Conservation (phyloP, 2,888 invertebrate species). For the Marasmarcha lunaedactyla region DNA sequence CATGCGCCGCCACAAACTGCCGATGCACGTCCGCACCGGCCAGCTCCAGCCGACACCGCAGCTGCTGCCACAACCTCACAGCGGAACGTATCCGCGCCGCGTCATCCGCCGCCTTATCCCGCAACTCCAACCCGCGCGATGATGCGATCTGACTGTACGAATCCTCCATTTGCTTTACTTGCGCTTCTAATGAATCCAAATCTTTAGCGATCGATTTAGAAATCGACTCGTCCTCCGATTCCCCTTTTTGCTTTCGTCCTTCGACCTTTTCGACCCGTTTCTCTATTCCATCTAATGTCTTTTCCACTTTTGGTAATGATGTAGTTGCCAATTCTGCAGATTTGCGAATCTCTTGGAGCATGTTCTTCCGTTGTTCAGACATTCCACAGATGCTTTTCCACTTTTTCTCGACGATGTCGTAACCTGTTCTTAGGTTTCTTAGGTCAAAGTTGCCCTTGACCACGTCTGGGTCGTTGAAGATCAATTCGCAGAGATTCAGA, state of each 20-base stretch:
- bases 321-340: conserved; percentile 74
- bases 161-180: conserved; percentile 75
- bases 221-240: conserved; percentile 64
- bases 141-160: conserved; percentile 77
- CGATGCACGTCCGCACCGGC: conserved; percentile 73
- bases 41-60: conserved; percentile 70
- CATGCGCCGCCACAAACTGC: conserved; percentile 79
- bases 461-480: conserved; percentile 80
- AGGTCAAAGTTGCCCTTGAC: conserved; percentile 79
- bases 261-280: conserved; percentile 67
- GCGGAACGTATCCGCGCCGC: conserved; percentile 73
- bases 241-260: conserved; percentile 49
- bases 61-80: conserved; percentile 75
- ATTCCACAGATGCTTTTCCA: conserved; percentile 83
- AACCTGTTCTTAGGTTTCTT: conserved; percentile 74
- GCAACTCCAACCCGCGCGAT: conserved; percentile 73
- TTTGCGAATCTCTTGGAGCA: conserved; percentile 63
- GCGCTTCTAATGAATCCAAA: conserved; percentile 72
- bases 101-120: conserved; percentile 76
- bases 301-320: conserved; percentile 75
- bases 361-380: conserved; percentile 73
- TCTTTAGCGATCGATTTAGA: conserved; percentile 68
- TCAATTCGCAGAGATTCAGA: conserved; percentile 81
- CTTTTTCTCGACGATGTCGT: conserved; percentile 79
- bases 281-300: conserved; percentile 70